Evolutionary conservation across 1,140 invertebrate genomes (phyloP).

Genomic region (Penaeus japonicus): DNA sequence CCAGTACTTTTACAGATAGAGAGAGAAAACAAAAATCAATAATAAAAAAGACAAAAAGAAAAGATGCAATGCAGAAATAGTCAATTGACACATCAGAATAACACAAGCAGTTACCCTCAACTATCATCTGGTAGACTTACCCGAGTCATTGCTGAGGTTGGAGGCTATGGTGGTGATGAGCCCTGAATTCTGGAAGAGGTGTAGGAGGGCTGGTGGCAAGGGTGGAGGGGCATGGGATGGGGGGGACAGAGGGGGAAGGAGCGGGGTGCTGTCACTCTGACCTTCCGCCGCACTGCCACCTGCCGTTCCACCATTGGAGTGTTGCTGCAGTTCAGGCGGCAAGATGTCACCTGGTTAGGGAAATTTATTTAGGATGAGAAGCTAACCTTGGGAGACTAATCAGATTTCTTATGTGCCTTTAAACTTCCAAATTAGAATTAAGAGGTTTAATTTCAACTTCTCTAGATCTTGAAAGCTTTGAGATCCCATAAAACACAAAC

Average conservation of each 20-base stretch:
- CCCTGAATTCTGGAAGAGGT: conserved; percentile 81
- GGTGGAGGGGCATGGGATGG: conserved; percentile 59
- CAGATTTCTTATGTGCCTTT: no score
- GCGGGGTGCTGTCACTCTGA: background rate
- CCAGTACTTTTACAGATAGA: conserved; percentile 74
- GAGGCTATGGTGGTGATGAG: conserved; percentile 87
- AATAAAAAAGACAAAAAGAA: background rate
- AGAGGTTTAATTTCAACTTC: no score
- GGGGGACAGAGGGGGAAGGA: conserved; percentile 26
- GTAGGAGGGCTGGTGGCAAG: conserved; percentile 75
- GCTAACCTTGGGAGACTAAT: no score
- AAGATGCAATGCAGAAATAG: background rate
- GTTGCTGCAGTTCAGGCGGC: conserved; percentile 41
- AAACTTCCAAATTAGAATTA: no score
- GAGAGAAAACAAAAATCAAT: conserved; percentile 21
- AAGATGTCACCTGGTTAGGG: conserved; percentile 23
- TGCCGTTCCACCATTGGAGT: background rate
- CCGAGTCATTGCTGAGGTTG: conserved; percentile 91
- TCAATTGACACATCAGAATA: no score
- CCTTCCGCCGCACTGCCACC: conserved; percentile 22
- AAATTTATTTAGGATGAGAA: no score
- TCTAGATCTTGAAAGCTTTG: no score
- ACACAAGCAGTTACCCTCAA: background rate
- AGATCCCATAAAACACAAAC: background rate
- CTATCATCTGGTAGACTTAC: conserved; percentile 63